Evolutionary conservation across 2,888 invertebrate genomes (phyloP).

Genomic region (Lithophane ornitopus): DNA sequence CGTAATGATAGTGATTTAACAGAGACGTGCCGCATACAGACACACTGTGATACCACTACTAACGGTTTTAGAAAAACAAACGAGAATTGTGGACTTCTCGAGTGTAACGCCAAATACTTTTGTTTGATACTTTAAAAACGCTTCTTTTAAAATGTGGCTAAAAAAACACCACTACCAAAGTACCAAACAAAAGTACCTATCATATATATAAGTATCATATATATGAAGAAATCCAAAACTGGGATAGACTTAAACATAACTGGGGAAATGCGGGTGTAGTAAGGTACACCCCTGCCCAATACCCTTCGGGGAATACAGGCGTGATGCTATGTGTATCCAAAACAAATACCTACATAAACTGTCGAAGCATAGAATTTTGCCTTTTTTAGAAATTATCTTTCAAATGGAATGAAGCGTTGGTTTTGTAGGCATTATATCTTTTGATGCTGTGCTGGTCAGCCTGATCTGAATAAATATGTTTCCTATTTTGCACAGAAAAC

Average conservation of each 20-base stretch:
- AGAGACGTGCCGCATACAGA: slow-evolving; percentile 73
- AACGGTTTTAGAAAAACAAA: slow-evolving; percentile 23
- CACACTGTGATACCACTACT: slow-evolving; percentile 65
- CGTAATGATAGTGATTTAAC: slow-evolving; percentile 80
- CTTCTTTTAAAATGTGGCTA: too few relatives aligned
- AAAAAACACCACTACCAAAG: too few relatives aligned
- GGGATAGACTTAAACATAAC: background rate
- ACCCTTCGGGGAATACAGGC: background rate
- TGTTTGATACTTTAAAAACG: too few relatives aligned
- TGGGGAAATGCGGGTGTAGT: background rate
- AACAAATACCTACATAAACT: background rate
- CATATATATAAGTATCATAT: too few relatives aligned
- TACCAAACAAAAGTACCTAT: too few relatives aligned
- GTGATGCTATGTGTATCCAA: background rate
- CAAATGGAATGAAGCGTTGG: background rate
- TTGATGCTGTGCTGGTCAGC: background rate
- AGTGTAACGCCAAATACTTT: too few relatives aligned
- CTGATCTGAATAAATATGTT: background rate
- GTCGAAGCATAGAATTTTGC: background rate
- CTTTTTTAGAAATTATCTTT: background rate
- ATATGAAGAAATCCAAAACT: too few relatives aligned
- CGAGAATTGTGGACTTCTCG: too few relatives aligned
- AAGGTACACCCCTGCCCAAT: background rate
- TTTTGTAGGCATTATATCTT: background rate
- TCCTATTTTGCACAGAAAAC: background rate